Evolutionary conservation across 1,140 invertebrate species (phyloP), one percentile per base, ranked within the genome.

Genomic region (Carposina sasakii): DNA sequence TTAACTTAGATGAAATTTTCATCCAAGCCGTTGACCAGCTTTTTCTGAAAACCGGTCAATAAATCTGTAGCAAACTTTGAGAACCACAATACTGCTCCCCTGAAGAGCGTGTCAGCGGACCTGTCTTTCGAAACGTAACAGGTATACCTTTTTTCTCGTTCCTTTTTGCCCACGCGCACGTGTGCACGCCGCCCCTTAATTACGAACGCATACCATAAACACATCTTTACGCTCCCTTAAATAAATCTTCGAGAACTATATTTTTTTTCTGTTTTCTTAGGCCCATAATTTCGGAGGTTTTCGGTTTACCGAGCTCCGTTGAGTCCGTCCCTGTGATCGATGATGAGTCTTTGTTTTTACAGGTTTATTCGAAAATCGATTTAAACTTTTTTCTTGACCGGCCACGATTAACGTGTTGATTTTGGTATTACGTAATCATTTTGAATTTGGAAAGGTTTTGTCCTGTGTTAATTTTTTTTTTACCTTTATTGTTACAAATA

Each of bases 171-270:
- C 40, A 50, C 60, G 67, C 75, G 76, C 77, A 79, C 77, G 77
- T 79, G 76, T 79, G 70, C 71, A 46, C 51, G 63, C 73, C 68
- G 64, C 69, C 73, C 76, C 76, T 81, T 83, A 79, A 83, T 79
- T 81, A 81, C 74, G 64, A 66, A 77, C 77, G 73, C 77, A 81
- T 81, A 83, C 77, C 77, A 83, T 83, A 83, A 83, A 83, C 79
- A 83, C 74, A 83, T 81, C 76, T 83, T 83, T 83, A 81, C 79
- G 79, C 79, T 81, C 69, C 79, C 74, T 83, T 81, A 83, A 83
- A 83, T 83, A 83, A 83, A 83, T 83, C 79, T 81, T 79, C 70
- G 70, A 39, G 52, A 43, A 57, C 39, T 46, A 55, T n/a, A 16
- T 64, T 68, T 71, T 69, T 74, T 79, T 74, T 59, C 72, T 83